Evolutionary conservation across 2,797 vertebrate species (phyloP), one percentile per base, ranked within the genome.

Genomic region (Pseudochaenichthys georgianus): DNA sequence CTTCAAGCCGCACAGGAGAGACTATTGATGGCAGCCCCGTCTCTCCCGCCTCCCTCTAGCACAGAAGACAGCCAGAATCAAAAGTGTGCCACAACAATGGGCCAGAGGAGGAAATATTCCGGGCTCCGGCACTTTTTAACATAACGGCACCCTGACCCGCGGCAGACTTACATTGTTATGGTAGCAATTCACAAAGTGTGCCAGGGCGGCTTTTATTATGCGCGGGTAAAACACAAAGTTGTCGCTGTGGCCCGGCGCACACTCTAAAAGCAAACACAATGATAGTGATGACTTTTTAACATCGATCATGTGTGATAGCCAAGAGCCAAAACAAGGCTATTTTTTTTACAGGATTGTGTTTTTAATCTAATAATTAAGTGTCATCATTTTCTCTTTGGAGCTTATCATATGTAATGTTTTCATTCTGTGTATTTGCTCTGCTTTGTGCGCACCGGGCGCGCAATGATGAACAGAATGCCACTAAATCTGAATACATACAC

Each of bases 11-110:
- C 75, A 91, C 91, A 89, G 82, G 89, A 82, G 90, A 89, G 67
- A 86, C 80, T 89, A 88, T 91, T 94, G 92, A 94, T 92, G 93
- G 70, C 4, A 34, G 19, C 78, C 52, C 19, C 19, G 31, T 31
- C 47, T 43, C 66, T 48, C 75, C 34, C 45, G 3, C 55, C 72
- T 8, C 48, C 63, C 65, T 17, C 19, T 38, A 10, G 15, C 67
- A 17, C 62, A 75, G 67, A 82, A 31, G 79, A 87, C 52, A 86
- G 75, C 84, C 83, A 57, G 91, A 83, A 80, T 88, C 86, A 65
- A 52, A 93, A 94, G 95, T 91, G 95, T 95, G 95, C 92, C 93
- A 19, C 70, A 88, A 95, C 95, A 95, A 95, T 93, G 91, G 88
- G 60, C 65, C 62, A 84, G 83, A 90, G 91, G 86, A 88, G 88